Evolutionary conservation across 1,140 invertebrate genomes (phyloP), one percentile per base, ranked within the genome.

Genomic region (Pogonomyrmex californicus): DNA sequence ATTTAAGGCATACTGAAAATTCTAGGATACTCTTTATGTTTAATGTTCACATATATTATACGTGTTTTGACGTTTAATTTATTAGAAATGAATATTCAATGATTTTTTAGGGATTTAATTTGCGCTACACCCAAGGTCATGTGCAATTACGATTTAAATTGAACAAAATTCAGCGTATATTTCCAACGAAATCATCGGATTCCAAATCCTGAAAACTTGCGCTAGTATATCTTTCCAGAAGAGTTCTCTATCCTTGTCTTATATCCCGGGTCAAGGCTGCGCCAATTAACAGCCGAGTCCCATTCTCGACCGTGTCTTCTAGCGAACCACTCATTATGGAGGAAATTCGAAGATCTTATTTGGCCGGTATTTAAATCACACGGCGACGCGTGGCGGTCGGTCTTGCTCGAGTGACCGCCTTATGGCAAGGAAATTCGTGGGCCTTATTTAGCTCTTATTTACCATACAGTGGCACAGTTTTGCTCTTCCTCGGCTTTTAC

Each of bases 401-500:
- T 76, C 41, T 60, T 83, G 54, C 68, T 44, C 78, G 63, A 82
- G 78, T 82, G 30, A 73, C 79, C 68, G 54, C 79, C n/a, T 62
- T 83, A 38, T 62, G 54, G 6, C 54, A 41, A 62, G 68, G 30
- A 73, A 83, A 73, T 83, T 75, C 41, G 10, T 58, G 66, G 23
- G 4, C 41, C 66, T 82, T 71, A 70, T 82, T 82, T 60, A 82
- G 41, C 79, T 71, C 41, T 41, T 17, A 60, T 83, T 75, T 75
- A 83, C 9, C 79, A 75, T 78, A 85, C 44, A 14, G 41, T 33
- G 89, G 70, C 86, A 76, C 49, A 86, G 87, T 90, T 88, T 41
- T 79, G 87, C 85, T 87, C 62, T 87, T 75, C 71, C 86, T 62
- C 71, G 65, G 58, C 83, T 89, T 86, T 91, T 86, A 75, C 58